These are phyloP conservation scores for Condylostylus longicornis DNA, from an alignment of 1,140 invertebrate species.

Conservation along the genomic window DNA sequence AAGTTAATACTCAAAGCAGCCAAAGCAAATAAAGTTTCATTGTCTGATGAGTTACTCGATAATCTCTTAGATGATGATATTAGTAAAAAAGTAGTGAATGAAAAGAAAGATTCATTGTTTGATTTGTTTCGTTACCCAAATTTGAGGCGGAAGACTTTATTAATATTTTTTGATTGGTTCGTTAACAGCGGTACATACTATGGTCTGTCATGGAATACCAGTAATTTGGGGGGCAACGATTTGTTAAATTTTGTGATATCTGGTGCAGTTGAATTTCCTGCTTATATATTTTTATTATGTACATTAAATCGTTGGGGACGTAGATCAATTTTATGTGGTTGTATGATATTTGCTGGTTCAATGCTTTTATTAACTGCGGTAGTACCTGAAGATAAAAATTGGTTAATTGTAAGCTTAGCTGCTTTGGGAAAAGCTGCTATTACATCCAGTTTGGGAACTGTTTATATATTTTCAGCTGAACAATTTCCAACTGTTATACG, in stretches of 20 bases:
- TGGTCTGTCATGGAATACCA: conserved; percentile 64
- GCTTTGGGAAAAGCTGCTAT: conserved; percentile 73
- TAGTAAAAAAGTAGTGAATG: conserved; percentile 28
- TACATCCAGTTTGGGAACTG: conserved; percentile 61
- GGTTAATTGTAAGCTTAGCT: conserved; percentile 48
- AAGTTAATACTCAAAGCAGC: conserved; percentile 51
- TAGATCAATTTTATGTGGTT: conserved; percentile 48
- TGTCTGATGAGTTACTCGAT: conserved; percentile 40
- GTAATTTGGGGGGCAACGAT: conserved; percentile 53
- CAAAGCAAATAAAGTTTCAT: conserved; percentile 45
- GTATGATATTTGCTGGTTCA: conserved; percentile 51
- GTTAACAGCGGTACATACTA: conserved; percentile 68
- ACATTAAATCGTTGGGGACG: conserved; percentile 58
- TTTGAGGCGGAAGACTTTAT: conserved; percentile 50
- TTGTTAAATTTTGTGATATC: conserved; percentile 63
- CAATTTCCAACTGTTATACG: conserved; percentile 71
- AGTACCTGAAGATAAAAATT: conserved; percentile 40
- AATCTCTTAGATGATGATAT: conserved; percentile 35
- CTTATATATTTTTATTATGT: conserved; percentile 52
- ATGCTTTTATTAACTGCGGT: conserved; percentile 42
- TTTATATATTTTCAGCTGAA: conserved; percentile 69
- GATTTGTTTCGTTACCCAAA: conserved; percentile 57
- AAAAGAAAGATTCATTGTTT: conserved; percentile 35
- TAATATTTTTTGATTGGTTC: conserved; percentile 69
- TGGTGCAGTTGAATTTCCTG: conserved; percentile 61